phyloP scores from a whole-genome alignment of 2,113 vertebrate genomes.

The Rafetus swinhoei region DNA sequence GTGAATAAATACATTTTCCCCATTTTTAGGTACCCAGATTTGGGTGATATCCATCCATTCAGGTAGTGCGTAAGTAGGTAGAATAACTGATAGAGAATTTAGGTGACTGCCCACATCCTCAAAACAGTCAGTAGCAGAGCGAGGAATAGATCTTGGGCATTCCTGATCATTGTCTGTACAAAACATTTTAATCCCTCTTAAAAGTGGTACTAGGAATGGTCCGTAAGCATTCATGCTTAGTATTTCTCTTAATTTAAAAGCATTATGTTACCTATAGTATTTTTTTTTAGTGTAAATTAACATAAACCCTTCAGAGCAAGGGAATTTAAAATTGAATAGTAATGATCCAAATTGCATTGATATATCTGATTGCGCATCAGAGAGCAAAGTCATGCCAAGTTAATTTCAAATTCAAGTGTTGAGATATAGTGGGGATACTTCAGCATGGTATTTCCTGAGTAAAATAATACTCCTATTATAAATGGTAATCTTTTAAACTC shows the following conservation, averaged over 20 bases:
- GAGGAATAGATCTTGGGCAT: neutral
- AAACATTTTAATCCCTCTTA: neutral
- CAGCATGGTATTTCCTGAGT: neutral
- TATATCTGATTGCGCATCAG: neutral
- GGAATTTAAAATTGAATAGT: neutral
- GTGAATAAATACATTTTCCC: rapidly evolving
- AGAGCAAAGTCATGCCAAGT: neutral
- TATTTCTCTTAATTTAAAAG: rapidly evolving
- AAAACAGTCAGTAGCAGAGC: neutral
- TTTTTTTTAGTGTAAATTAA: neutral
- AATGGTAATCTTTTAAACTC: neutral
- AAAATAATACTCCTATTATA: neutral
- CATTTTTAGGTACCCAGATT: neutral
- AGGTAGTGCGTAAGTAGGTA: neutral
- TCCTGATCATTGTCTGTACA: neutral
- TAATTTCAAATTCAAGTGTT: neutral
- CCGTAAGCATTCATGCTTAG: neutral
- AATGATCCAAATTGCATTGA: neutral
- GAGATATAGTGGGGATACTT: neutral
- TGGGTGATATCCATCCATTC: neutral
- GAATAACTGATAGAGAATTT: neutral
- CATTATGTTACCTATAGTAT: neutral
- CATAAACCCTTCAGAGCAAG: neutral
- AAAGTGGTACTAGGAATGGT: neutral
- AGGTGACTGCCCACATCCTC: neutral